Percentiles rank a stretch among this genome's conserved stretches.
phyloP scores from a whole-genome alignment of 2,797 vertebrate genomes.

The Sparidentex hasta region DNA sequence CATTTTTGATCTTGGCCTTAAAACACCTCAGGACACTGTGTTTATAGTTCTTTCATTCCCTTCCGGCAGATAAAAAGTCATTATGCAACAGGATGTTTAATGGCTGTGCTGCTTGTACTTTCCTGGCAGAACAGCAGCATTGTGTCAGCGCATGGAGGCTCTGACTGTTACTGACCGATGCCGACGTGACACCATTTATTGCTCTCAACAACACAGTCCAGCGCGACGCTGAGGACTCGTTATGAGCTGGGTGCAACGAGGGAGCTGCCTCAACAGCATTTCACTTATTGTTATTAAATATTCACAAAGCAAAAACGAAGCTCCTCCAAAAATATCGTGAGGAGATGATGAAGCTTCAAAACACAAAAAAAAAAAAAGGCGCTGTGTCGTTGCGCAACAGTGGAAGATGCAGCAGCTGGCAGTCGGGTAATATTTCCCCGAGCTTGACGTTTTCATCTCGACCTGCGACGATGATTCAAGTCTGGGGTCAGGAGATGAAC shows the following conservation, averaged over 20 bases:
- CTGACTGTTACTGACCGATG: conserved; percentile 2
- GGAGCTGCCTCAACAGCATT: conserved; percentile 23
- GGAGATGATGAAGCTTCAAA: conserved; percentile 22
- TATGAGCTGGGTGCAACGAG: conserved; percentile 16
- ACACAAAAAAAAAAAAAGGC: conserved; percentile 29
- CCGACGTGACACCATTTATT: background rate
- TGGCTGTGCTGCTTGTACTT: conserved; percentile 24
- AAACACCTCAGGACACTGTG: background rate
- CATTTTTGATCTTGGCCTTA: too few relatives aligned
- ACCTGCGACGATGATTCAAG: conserved; percentile 40
- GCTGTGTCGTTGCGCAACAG: conserved; percentile 19
- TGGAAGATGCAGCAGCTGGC: conserved; percentile 31
- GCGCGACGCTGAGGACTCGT: background rate
- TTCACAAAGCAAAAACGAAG: conserved; percentile 45
- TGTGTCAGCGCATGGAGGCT: background rate
- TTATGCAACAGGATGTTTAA: conserved; percentile 28
- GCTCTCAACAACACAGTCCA: conserved; percentile 3
- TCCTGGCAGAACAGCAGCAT: conserved; percentile 20
- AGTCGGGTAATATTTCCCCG: conserved; percentile 40
- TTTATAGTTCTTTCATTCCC: conserved; percentile 25
- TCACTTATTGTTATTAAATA: conserved; percentile 41
- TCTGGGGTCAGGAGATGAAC: conserved; percentile 30
- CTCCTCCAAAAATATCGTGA: background rate
- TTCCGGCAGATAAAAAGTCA: conserved; percentile 29
- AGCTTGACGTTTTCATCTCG: conserved; percentile 61